phyloP scores from a whole-genome alignment of 2,888 invertebrate genomes.

The Oscheius myriophilus region DNA sequence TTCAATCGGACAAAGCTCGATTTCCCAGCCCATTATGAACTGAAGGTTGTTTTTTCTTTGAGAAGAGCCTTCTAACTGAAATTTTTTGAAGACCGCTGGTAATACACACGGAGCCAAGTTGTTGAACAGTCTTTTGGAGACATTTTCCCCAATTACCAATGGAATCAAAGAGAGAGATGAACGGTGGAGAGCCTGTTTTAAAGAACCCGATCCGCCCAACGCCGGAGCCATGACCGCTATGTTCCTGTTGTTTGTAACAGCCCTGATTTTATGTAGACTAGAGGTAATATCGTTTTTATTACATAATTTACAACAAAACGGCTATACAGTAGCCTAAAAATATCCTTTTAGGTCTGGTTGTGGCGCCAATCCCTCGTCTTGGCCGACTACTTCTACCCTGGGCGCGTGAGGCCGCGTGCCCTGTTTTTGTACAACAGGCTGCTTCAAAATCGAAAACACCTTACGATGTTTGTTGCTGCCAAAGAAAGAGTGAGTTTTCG shows the following conservation, averaged over 20 bases:
- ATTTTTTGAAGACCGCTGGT: constrained; percentile 50
- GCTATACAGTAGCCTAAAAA: neutral
- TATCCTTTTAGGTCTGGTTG: constrained; percentile 47
- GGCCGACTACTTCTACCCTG: constrained; percentile 57
- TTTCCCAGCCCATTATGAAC: constrained; percentile 45
- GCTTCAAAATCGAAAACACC: constrained; percentile 41
- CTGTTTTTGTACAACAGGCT: constrained; percentile 55
- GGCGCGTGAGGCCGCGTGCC: constrained; percentile 53
- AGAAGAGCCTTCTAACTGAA: too few relatives aligned
- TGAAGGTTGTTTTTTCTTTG: too few relatives aligned
- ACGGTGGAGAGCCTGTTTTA: constrained; percentile 59
- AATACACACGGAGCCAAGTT: constrained; percentile 47
- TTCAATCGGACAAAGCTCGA: constrained; percentile 44
- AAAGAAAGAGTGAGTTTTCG: constrained; percentile 6
- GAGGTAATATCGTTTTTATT: constrained; percentile 39
- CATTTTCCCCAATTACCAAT: constrained; percentile 57
- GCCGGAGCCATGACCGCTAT: constrained; percentile 48
- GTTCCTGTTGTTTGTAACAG: constrained; percentile 44
- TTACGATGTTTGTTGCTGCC: constrained; percentile 31
- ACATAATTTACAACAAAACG: neutral
- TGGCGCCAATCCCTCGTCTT: constrained; percentile 50
- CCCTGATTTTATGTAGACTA: constrained; percentile 46
- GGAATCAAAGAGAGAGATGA: constrained; percentile 42
- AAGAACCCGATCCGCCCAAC: constrained; percentile 59
- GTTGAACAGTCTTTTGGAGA: constrained; percentile 43